Evolutionary conservation across 1,140 invertebrate genomes (phyloP).

Genomic region (Protaetia brevitarsis): DNA sequence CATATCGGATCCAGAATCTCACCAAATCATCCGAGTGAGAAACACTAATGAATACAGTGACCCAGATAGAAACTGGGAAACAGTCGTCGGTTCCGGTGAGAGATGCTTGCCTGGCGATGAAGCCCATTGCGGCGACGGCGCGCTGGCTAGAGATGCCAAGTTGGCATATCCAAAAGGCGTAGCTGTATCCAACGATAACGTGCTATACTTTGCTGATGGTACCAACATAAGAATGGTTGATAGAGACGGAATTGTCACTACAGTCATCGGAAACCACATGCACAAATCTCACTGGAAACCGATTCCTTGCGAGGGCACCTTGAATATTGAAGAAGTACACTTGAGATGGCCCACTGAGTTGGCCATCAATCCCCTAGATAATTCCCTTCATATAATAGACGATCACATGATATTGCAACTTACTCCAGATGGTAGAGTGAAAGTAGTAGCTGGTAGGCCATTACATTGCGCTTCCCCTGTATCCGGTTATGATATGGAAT

Average conservation of each 20-base stretch:
- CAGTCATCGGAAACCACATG: constrained; percentile 92
- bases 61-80: constrained; percentile 89
- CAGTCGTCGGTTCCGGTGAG: constrained; percentile 91
- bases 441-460: constrained; percentile 88
- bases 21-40: constrained; percentile 87
- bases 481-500: constrained; percentile 70
- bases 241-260: constrained; percentile 87
- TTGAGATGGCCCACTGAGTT: constrained; percentile 93
- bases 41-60: constrained; percentile 80
- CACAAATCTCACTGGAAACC: constrained; percentile 95
- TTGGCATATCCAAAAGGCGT: constrained; percentile 95
- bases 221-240: constrained; percentile 92
- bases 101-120: constrained; percentile 90
- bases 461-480: constrained; percentile 81
- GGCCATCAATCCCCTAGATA: constrained; percentile 90
- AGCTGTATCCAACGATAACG: constrained; percentile 82
- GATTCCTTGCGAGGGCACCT: constrained; percentile 88
- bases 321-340: constrained; percentile 89
- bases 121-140: constrained; percentile 94
- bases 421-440: constrained; percentile 84
- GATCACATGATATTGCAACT: constrained; percentile 92
- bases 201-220: constrained; percentile 87
- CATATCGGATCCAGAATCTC: constrained; percentile 91
- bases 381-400: constrained; percentile 92
- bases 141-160: constrained; percentile 86